phyloP scores from a whole-genome alignment of 2,888 invertebrate species.

The Osmoderma eremita region DNA sequence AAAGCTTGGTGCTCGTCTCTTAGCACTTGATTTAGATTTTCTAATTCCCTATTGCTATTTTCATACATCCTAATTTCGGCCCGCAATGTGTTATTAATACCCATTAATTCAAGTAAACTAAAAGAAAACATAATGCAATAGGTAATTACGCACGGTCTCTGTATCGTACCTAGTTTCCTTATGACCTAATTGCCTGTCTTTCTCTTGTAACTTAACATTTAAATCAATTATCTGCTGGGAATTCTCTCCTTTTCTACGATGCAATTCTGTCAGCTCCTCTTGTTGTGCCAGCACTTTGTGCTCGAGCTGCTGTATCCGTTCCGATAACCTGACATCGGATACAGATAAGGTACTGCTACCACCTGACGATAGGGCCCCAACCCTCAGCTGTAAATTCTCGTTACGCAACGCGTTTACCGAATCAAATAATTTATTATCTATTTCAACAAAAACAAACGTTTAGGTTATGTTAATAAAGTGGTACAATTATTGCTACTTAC shows the following conservation, averaged over 20 bases:
- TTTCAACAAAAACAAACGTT: constrained; percentile 52
- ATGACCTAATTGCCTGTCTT: constrained; percentile 77
- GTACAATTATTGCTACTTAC: constrained; percentile 68
- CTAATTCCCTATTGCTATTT: constrained; percentile 78
- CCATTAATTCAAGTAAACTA: constrained; percentile 76
- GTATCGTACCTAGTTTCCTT: constrained; percentile 76
- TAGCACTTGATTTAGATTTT: constrained; percentile 86
- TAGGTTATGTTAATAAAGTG: constrained; percentile 38
- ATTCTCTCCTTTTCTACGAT: constrained; percentile 90
- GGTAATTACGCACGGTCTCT: neutral
- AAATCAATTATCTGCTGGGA: constrained; percentile 93
- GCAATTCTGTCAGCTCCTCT: constrained; percentile 92
- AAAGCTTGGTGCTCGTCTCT: constrained; percentile 95
- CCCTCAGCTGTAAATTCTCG: constrained; percentile 86
- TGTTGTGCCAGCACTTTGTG: constrained; percentile 88
- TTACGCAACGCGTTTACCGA: constrained; percentile 80
- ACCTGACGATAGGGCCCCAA: constrained; percentile 66
- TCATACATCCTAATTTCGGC: constrained; percentile 80
- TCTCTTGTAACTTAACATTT: constrained; percentile 85
- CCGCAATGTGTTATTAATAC: constrained; percentile 73
- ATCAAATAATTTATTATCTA: constrained; percentile 90
- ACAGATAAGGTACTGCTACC: constrained; percentile 52
- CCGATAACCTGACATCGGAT: constrained; percentile 61
- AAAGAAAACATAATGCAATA: constrained; percentile 47
- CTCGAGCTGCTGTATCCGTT: constrained; percentile 78